These are phyloP conservation scores for Nomada fabriciana DNA, from an alignment of 2,888 invertebrate genomes.

Conservation along the genomic window DNA sequence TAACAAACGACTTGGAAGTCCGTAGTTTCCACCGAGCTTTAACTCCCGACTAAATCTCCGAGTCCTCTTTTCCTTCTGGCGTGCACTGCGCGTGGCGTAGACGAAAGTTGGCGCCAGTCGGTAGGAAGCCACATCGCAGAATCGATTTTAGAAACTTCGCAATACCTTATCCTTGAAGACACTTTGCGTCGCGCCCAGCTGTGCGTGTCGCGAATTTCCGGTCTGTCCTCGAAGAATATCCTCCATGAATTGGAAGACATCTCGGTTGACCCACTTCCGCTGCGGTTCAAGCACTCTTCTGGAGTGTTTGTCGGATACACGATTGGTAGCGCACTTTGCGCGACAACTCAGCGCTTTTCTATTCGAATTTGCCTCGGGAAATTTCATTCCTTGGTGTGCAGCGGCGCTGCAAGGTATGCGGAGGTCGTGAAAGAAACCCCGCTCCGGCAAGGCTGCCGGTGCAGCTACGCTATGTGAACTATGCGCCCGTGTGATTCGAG, in stretches of 20 bases:
- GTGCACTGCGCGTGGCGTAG: neutral
- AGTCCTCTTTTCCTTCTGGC: constrained; percentile 9
- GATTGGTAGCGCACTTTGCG: too few species aligned
- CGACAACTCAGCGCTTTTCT: too few species aligned
- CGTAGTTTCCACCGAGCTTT: constrained; percentile 35
- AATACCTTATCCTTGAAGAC: constrained; percentile 15
- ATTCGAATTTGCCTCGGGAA: too few species aligned
- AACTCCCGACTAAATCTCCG: constrained; percentile 39
- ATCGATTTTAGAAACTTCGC: constrained; percentile 29
- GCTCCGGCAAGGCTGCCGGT: neutral
- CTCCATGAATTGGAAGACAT: neutral
- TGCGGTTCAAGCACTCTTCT: neutral
- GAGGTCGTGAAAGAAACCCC: neutral
- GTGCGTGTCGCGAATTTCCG: constrained; percentile 9
- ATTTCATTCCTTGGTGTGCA: neutral
- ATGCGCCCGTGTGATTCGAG: constrained; percentile 34
- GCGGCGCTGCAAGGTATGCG: neutral
- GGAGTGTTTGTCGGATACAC: too few species aligned
- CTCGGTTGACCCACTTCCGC: constrained; percentile 33
- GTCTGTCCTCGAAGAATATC: constrained; percentile 1
- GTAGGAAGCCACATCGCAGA: constrained; percentile 14
- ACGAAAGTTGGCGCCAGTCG: constrained; percentile 12
- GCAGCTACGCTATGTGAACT: constrained; percentile 16
- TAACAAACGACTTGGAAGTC: constrained; percentile 46
- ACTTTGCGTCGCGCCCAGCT: neutral